Evolutionary conservation across 1,140 invertebrate species (phyloP), one percentile per base, ranked within the genome.

Genomic region (Reticulitermes speratus): DNA sequence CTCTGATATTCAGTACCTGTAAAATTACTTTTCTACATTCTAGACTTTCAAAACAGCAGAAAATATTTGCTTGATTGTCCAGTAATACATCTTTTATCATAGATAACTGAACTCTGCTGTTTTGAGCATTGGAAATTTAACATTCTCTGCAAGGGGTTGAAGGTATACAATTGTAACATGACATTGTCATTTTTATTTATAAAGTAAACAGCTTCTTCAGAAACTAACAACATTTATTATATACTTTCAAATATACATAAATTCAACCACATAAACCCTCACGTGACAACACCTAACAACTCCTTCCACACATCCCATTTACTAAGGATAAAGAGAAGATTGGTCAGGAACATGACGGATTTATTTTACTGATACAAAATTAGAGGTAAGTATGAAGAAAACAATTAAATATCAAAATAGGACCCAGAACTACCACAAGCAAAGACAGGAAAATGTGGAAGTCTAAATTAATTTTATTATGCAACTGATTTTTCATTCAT

Each of bases 161-260:
- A 75, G 16, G 65, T 75, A 30, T 75, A 30, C 65, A 30, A 30
- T 30, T 75, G 65, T 75, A 75, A 75, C 7, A 11, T 30, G n/a
- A 75, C 9, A 75, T 75, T 75, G 65, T 75, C 65, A 75, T 30
- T 75, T 75, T 75, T 75, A 75, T 75, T 75, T 75, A 75, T 75
- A 75, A 75, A 75, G 65, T 75, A 75, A 75, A 75, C n/a, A 75
- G 65, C 65, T 75, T 75, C 65, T 75, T 30, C n/a, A 75, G 7
- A 30, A 75, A 30, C 7, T 75, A 75, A 25, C 12, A 75, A 25
- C n/a, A n/a, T 75, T 75, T 75, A n/a, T 75, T 30, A 75, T 30
- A 30, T n/a, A 21, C 19, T 55, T 21, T 55, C 19, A 48, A 55
- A 55, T 21, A 55, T 6, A 16, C 14, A 55, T 55, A 16, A 19